Conservation (phyloP, 2,113 vertebrate species). For the Gnathonemus echidnorhynchus region DNA sequence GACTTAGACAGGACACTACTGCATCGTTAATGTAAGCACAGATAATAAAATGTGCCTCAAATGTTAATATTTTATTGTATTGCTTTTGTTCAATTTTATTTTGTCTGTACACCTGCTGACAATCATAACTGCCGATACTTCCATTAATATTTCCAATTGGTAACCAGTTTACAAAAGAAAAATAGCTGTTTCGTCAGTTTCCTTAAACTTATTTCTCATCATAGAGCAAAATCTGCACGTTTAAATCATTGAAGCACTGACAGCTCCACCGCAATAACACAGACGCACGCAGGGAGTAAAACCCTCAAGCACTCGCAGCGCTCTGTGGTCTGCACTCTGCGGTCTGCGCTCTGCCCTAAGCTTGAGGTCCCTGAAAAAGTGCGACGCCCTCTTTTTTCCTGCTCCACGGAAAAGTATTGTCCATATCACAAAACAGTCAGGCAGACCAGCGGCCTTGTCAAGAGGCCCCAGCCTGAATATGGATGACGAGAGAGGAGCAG, state of each 20-base stretch:
- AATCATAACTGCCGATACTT: background rate
- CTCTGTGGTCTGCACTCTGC: background rate
- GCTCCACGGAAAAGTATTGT: slow-evolving; percentile 61
- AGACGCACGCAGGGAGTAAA: background rate
- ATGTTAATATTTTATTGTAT: background rate
- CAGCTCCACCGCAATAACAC: background rate
- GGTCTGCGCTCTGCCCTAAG: background rate
- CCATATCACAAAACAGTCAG: slow-evolving; percentile 71
- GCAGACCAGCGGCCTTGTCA: slow-evolving; percentile 75
- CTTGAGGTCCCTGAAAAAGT: slow-evolving; percentile 43
- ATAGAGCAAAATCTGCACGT: background rate
- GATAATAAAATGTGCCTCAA: background rate
- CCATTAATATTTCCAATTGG: background rate
- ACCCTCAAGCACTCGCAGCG: background rate
- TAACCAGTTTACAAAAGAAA: background rate
- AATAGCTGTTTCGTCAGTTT: background rate
- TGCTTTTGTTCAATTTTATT: background rate
- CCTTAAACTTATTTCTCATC: background rate
- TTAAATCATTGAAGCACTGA: background rate
- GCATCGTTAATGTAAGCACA: background rate
- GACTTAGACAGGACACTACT: background rate
- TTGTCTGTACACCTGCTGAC: background rate
- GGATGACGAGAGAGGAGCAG: slow-evolving; percentile 73
- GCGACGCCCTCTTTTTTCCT: slow-evolving; percentile 55
- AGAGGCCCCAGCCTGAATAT: slow-evolving; percentile 74